phyloP scores from a whole-genome alignment of 2,113 vertebrate genomes.

The Camelus bactrianus region DNA sequence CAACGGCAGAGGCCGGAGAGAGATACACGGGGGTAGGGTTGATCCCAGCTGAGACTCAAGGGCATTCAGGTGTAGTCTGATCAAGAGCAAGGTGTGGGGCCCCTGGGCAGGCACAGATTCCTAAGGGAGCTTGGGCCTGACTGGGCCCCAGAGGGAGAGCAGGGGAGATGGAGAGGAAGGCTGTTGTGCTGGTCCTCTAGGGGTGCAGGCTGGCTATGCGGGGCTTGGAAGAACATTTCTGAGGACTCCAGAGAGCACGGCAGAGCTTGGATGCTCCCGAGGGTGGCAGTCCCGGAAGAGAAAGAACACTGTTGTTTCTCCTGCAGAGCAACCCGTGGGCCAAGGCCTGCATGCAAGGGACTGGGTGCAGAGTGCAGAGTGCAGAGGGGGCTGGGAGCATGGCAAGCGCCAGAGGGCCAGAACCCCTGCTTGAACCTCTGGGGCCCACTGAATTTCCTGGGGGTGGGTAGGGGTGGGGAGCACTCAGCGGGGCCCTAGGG shows the following conservation, averaged over 20 bases:
- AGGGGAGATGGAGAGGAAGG: not conserved
- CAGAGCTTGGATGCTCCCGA: not conserved
- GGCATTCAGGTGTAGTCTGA: not conserved
- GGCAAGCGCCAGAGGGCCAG: not conserved
- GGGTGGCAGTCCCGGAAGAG: not conserved
- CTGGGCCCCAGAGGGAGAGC: no score
- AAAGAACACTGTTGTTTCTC: not conserved
- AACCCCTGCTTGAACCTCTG: no score
- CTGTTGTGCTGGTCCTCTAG: not conserved
- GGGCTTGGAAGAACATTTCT: not conserved
- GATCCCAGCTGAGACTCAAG: not conserved
- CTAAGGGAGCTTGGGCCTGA: not conserved
- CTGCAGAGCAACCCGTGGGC: not conserved
- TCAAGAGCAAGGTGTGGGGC: not conserved
- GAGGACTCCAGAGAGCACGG: not conserved
- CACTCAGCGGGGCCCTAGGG: not conserved
- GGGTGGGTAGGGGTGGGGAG: not conserved
- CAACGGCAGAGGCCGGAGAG: not conserved
- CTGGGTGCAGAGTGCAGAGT: not conserved
- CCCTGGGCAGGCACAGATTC: not conserved
- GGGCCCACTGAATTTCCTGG: not conserved
- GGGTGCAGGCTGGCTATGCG: not conserved
- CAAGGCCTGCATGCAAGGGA: rapidly evolving
- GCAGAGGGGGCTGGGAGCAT: not conserved
- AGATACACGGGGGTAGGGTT: not conserved